Percentiles rank a stretch among this genome's conserved stretches.
phyloP scores from a whole-genome alignment of 2,113 vertebrate genomes.

The Clarias batrachus region DNA sequence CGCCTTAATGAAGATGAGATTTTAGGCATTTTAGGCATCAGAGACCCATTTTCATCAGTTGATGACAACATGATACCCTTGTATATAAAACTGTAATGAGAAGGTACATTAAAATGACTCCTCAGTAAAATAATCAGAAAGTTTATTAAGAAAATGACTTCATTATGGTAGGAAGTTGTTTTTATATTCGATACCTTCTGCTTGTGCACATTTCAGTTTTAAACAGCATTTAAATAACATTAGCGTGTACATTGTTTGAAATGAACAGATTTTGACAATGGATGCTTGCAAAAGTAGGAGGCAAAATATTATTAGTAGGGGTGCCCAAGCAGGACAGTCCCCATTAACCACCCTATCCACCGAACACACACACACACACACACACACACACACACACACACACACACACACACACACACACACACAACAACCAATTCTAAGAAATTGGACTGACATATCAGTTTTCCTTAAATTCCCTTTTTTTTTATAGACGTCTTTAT shows the following conservation, averaged over 20 bases:
- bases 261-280: not conserved
- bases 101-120: not conserved
- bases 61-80: not conserved
- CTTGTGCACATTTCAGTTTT: not conserved
- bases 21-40: not conserved
- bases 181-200: not conserved
- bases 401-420: too few species aligned
- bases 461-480: too few species aligned
- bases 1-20: not conserved
- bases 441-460: too few species aligned
- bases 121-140: not conserved
- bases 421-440: too few species aligned
- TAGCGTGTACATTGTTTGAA: not conserved
- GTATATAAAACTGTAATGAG: not conserved
- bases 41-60: not conserved
- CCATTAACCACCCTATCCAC: too few species aligned
- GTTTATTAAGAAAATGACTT: not conserved
- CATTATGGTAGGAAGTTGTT: not conserved
- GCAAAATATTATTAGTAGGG: too few species aligned
- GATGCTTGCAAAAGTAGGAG: not conserved
- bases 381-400: too few species aligned
- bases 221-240: not conserved
- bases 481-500: too few species aligned
- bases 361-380: too few species aligned
- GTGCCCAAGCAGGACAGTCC: too few species aligned